Evolutionary conservation across 2,113 vertebrate species (phyloP).

Genomic region (Lagopus leucura): DNA sequence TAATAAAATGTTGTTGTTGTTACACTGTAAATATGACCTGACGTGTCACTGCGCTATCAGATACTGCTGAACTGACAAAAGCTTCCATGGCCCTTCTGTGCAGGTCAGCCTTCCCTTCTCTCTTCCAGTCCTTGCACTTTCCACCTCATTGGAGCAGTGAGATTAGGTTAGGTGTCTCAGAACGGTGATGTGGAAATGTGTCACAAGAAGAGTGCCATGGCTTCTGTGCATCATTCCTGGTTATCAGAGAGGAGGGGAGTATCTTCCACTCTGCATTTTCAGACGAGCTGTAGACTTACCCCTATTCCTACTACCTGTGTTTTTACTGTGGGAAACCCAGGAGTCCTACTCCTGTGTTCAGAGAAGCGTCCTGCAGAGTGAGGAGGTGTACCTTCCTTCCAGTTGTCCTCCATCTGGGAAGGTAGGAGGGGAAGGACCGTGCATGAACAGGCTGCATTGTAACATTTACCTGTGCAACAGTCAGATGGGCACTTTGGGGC

Average conservation of each 20-base stretch:
- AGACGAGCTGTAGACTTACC: not conserved
- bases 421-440: not conserved
- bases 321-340: not conserved
- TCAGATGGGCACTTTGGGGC: not conserved
- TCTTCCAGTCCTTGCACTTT: not conserved
- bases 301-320: fast-evolving
- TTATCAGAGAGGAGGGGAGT: not conserved
- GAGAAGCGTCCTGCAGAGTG: not conserved
- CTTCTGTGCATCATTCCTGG: not conserved
- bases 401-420: not conserved
- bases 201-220: not conserved
- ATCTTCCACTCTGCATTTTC: not conserved
- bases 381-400: not conserved
- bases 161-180: not conserved
- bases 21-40: not conserved
- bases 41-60: not conserved
- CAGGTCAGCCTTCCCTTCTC: not conserved
- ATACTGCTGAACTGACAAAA: not conserved
- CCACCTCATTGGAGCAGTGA: not conserved
- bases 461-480: not conserved
- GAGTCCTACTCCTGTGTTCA: not conserved
- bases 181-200: not conserved
- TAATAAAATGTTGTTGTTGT: not conserved
- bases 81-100: not conserved
- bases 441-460: not conserved